Conservation (phyloP, 2,113 vertebrate genomes). For the Monopterus albus region DNA sequence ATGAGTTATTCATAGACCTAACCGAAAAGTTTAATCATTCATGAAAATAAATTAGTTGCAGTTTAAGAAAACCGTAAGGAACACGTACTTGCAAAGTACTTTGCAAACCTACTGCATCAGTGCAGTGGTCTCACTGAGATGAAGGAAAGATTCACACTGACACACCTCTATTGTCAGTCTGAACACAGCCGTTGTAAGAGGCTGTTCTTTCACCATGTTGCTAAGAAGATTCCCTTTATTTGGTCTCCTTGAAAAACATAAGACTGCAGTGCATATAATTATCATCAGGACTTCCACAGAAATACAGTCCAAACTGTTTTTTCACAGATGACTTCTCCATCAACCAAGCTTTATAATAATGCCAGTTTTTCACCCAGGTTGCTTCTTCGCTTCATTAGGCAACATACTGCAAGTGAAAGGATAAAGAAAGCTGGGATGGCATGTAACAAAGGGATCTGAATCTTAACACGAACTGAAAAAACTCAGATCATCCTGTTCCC, state of each 20-base stretch:
- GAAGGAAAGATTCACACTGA: background rate
- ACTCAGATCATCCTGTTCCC: conserved; percentile 22
- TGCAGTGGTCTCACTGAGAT: background rate
- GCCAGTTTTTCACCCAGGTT: conserved; percentile 19
- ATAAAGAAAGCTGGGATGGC: background rate
- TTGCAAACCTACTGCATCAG: no score
- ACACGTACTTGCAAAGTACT: no score
- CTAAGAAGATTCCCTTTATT: conserved; percentile 8
- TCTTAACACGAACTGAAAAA: background rate
- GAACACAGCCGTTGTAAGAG: background rate
- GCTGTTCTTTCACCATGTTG: background rate
- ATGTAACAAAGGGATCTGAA: conserved; percentile 4
- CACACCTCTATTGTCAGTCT: background rate
- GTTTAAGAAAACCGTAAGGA: background rate
- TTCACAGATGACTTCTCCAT: conserved; percentile 32
- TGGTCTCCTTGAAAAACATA: conserved; percentile 1
- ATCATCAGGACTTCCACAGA: conserved; percentile 13
- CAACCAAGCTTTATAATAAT: background rate
- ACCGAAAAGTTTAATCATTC: background rate
- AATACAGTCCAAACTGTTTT: conserved; percentile 20
- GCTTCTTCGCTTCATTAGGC: conserved; percentile 41
- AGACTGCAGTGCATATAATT: background rate
- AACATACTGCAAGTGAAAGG: background rate
- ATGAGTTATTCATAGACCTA: no score
- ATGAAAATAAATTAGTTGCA: background rate